phyloP scores from a whole-genome alignment of 2,113 vertebrate genomes.

The Rhagologus leucostigma region DNA sequence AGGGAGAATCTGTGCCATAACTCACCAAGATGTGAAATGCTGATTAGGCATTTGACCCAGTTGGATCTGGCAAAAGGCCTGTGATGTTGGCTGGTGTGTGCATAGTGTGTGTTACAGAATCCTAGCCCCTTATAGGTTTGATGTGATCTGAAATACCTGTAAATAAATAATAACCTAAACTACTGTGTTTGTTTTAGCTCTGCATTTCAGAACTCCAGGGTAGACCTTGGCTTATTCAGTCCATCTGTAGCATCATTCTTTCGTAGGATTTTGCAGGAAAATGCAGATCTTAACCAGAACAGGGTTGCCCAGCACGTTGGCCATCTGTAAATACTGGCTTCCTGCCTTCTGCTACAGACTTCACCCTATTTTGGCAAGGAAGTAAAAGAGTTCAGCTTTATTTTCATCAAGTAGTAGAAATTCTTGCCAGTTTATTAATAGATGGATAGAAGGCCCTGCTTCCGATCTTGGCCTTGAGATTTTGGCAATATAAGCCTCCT shows the following conservation, averaged over 20 bases:
- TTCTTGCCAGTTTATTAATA: slow-evolving; percentile 40
- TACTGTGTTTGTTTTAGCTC: neutral
- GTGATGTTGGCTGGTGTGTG: neutral
- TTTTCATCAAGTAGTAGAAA: slow-evolving; percentile 29
- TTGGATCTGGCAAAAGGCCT: neutral
- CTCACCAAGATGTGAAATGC: neutral
- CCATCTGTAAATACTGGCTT: slow-evolving; percentile 39
- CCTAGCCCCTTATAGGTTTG: neutral
- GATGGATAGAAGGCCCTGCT: neutral
- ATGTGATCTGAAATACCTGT: neutral
- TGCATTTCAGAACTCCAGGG: neutral
- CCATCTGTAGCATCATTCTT: neutral
- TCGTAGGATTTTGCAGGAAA: neutral
- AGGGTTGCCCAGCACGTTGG: neutral
- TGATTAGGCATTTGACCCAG: neutral
- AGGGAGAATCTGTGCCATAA: neutral
- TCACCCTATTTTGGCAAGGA: slow-evolving; percentile 26
- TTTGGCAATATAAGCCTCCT: neutral
- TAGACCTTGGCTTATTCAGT: neutral
- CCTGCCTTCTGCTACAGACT: slow-evolving; percentile 14
- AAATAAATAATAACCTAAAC: neutral
- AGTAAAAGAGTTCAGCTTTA: neutral
- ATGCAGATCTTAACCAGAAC: neutral
- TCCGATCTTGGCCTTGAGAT: neutral
- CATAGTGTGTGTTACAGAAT: neutral